Base-by-base conservation (phyloP, 1,140 invertebrate species). In the Penaeus vannamei region DNA sequence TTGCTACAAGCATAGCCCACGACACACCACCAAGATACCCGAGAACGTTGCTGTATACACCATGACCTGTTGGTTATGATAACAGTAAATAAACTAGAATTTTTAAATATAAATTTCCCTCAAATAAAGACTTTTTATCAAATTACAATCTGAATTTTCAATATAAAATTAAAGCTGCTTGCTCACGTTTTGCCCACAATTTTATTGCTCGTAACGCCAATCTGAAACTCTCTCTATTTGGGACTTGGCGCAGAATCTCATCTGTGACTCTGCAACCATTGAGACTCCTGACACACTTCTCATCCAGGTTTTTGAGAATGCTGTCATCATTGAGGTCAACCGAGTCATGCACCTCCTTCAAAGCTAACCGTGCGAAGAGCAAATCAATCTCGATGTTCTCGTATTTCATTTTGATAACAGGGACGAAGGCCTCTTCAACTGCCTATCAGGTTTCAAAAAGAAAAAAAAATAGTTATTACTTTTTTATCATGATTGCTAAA, bases 351-450 rank as follows among this genome's bases (percentile, higher is more conserved):
- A 99, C 98, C 93, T 98, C 97, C 93, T 98, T 98, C 0, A 98
- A 94, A 29, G 98, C 96, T 64, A 99, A 93, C 89, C 97, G 95
- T 0, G 98, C 98, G 94, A 99, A 99, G 80, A 99, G 93, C 95
- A 99, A 97, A 95, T 99, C 99, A 90, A 99, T 98, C 94, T 99
- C 99, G 91, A 99, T 99, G 36, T 97, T 98, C 94, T 99, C 97
- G 94, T 99, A 99, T 92, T 97, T 98, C 97, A 99, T 98, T 94
- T 99, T 99, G 83, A 99, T 99, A 5, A 99, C 98, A 29, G 99
- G 99, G 85, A 99, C 99, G 94, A 98, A 99, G 0, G 99, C 99
- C 93, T 99, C 98, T 94, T 99, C 98, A 19, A 99, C 98, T 1
- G 97, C 96, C 95, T 97, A 92, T 79, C 87, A 91, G 29, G 42